These are phyloP conservation scores for Schrankia costaestrigalis DNA, from an alignment of 2,888 invertebrate species.

Conservation along the genomic window DNA sequence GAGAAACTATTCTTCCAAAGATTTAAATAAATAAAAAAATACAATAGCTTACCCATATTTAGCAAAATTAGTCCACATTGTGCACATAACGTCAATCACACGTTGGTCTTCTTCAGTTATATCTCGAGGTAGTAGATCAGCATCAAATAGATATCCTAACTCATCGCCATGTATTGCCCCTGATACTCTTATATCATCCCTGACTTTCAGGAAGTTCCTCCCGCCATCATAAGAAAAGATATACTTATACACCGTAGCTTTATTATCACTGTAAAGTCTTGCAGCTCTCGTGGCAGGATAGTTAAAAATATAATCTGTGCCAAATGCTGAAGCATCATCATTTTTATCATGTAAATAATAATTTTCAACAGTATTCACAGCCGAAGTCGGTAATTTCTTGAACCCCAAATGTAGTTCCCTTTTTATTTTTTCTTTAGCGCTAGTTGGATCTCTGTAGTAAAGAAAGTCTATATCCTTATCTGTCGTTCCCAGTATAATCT, in stretches of 20 bases:
- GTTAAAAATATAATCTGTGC: constrained; percentile 7
- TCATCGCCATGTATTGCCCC: constrained; percentile 44
- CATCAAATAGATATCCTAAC: constrained; percentile 42
- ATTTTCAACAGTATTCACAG: neutral
- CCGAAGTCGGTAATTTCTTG: too few species aligned
- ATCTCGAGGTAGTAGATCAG: constrained; percentile 1
- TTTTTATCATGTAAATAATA: neutral
- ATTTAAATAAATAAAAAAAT: too few species aligned
- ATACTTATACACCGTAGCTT: constrained; percentile 35
- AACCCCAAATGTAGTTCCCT: too few species aligned
- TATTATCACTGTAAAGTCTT: constrained; percentile 24
- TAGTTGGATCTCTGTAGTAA: too few species aligned
- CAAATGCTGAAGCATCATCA: constrained; percentile 18
- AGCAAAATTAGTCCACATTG: constrained; percentile 30
- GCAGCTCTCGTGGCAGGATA: constrained; percentile 36
- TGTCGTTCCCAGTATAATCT: neutral
- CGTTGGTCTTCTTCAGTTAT: constrained; percentile 7
- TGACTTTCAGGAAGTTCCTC: constrained; percentile 32
- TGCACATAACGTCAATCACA: constrained; percentile 12
- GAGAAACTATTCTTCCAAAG: too few species aligned
- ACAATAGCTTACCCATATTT: constrained; percentile 33
- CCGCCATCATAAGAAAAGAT: constrained; percentile 42
- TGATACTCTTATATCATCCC: constrained; percentile 18
- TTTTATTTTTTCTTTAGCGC: too few species aligned
- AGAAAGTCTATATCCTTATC: neutral